Base-by-base conservation (phyloP, 2,888 invertebrate species). In the Drosophila monieri region DNA sequence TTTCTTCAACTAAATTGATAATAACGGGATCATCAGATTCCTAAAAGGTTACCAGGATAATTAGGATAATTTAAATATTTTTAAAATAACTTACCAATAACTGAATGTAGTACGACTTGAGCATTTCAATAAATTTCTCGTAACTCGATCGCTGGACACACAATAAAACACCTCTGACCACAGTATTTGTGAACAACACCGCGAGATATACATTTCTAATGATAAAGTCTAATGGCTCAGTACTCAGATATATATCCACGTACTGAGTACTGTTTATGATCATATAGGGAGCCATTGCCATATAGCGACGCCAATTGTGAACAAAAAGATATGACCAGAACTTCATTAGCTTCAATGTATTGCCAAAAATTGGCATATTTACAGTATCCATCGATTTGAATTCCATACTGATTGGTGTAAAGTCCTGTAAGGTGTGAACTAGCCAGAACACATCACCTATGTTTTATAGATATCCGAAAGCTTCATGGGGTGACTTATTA, bases 291-390 rank as follows among this genome's bases (percentile, higher is more conserved):
- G 73, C 76, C 46, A 89, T 61, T 4, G 89, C 84, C 18, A 85
- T 60, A 65, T 90, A 90, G n/a, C 89, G 80, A 0, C 89, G 83
- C 89, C 89, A 90, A 52, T 90, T 90, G 71, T 89, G 88, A 5
- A 79, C 85, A 23, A 76, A 80, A 0, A 89, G 74, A 66, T 88
- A 80, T 0, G 84, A 85, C 90, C 89, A 90, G 65, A 85, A 90
- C 67, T 84, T 88, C 81, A 90, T 80, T 8, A 89, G 69, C 49
- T 74, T 79, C 27, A 90, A 30, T 4, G 81, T 88, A 25, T 32
- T 76, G 21, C 74, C 78, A 23, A 88, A 86, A 10, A 89, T 73
- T 0, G 89, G 89, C 69, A 90, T 76, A 10, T 89, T 81, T n/a
- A 78, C 64, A 8, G 86, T 84, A 1, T 68, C 23, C 81, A 85